These are phyloP conservation scores for Notoglanidium macrostoma DNA, from an alignment of 2,797 vertebrate species.

Conservation along the genomic window DNA sequence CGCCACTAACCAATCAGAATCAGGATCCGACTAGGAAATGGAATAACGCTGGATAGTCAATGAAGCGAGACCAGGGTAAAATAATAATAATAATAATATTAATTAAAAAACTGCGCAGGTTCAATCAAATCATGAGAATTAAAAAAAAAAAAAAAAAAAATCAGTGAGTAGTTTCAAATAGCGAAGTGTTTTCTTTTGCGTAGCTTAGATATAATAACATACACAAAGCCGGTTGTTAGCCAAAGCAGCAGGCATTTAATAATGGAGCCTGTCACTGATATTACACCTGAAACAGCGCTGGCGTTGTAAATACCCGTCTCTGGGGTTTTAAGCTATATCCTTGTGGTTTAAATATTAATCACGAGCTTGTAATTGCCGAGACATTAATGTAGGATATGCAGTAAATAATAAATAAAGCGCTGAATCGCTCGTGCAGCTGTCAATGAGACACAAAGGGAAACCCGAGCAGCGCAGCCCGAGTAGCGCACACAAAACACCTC, in stretches of 20 bases:
- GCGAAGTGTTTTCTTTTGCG: not conserved
- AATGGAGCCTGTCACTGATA: not conserved
- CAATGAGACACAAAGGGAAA: conserved; percentile 23
- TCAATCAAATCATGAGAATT: not conserved
- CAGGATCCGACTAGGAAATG: not conserved
- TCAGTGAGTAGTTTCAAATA: too few species aligned
- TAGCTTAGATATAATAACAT: not conserved
- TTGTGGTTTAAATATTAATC: not conserved
- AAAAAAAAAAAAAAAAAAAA: too few species aligned
- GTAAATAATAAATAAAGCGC: not conserved
- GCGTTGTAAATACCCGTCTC: rapidly evolving
- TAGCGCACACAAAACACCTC: not conserved
- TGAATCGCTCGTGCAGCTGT: not conserved
- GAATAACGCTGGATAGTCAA: not conserved
- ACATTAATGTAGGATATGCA: not conserved
- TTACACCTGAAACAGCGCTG: not conserved
- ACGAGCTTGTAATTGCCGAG: too few species aligned
- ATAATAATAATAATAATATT: not conserved
- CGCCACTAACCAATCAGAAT: not conserved
- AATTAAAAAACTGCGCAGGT: not conserved
- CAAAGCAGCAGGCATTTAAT: not conserved
- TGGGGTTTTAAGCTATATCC: rapidly evolving
- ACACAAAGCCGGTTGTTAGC: not conserved
- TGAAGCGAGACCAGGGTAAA: not conserved
- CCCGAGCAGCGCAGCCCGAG: not conserved